These are phyloP conservation scores for Apeltes quadracus DNA, from an alignment of 2,113 vertebrate species.

Conservation along the genomic window DNA sequence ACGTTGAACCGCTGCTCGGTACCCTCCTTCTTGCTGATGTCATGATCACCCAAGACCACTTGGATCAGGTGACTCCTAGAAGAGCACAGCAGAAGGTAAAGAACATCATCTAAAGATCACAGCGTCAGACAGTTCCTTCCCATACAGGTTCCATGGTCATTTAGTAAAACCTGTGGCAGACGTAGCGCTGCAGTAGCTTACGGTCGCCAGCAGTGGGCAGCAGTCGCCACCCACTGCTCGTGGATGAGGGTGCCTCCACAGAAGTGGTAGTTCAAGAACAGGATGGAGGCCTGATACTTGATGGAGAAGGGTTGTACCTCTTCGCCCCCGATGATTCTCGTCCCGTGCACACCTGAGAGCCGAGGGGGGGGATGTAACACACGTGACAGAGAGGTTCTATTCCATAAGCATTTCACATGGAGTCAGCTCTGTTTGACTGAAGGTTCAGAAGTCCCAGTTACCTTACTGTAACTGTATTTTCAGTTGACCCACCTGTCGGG, in stretches of 20 bases:
- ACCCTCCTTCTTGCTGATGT: conserved; percentile 47
- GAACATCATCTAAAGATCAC: neutral
- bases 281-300: conserved; percentile 77
- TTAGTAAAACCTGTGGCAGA: neutral
- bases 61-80: conserved; percentile 65
- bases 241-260: conserved; percentile 80
- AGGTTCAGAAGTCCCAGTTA: neutral
- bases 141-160: neutral
- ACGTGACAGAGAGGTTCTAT: neutral
- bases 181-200: conserved; percentile 71
- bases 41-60: conserved; percentile 77
- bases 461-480: neutral
- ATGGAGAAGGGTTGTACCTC: conserved; percentile 70
- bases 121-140: too few species aligned
- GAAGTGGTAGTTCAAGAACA: conserved; percentile 68
- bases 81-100: neutral
- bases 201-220: conserved; percentile 84
- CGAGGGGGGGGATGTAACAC: neutral
- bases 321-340: conserved; percentile 78
- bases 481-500: conserved; percentile 55
- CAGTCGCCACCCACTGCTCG: conserved; percentile 80
- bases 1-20: conserved; percentile 75
- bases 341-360: conserved; percentile 51
- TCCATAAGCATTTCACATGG: neutral
- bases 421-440: neutral